Base-by-base conservation (phyloP, 2,797 vertebrate species). In the Menidia menidia region DNA sequence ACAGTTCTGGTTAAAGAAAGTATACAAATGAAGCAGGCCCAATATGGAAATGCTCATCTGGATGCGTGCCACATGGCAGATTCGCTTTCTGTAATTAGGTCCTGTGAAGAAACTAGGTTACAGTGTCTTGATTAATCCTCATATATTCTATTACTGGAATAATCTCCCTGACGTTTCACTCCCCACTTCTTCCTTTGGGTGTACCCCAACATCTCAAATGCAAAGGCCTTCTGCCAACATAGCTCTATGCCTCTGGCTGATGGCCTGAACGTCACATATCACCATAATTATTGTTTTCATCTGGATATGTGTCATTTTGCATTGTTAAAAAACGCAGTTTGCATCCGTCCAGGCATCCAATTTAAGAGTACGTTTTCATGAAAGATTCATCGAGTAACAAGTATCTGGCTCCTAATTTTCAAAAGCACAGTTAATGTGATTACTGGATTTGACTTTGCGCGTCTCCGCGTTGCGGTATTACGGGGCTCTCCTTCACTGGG, bases 111-210 rank as follows among this genome's bases (percentile, higher is more conserved):
- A 83, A 78, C 73, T 82, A 64, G 83, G 78, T 81, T 73, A 78
- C 42, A 70, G 47, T 61, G 69, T 73, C 73, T 87, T 86, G 83
- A 88, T 85, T 85, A 81, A 79, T 84, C 84, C 68, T 78, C 47
- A 71, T 74, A 68, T 83, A 77, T 81, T 66, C 50, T 60, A 77
- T 87, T 82, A 86, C 68, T 88, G 72, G 72, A 81, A 79, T 80
- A 71, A 86, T 88, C 77, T 83, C 60, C 67, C 13, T 65, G 60
- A 78, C 14, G 63, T 74, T 76, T 64, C 75, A 71, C 68, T 68
- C 68, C 5, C 47, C 67, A 72, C 25, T 31, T 75, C 66, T 77
- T 82, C 68, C 75, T 72, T 71, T 72, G 77, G 58, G 76, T 53
- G 44, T 53, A 56, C 64, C 63, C 47, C 52, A 60, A 52, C 54